Base-by-base conservation (phyloP, 2,113 vertebrate species). In the Corydoras sp. region DNA sequence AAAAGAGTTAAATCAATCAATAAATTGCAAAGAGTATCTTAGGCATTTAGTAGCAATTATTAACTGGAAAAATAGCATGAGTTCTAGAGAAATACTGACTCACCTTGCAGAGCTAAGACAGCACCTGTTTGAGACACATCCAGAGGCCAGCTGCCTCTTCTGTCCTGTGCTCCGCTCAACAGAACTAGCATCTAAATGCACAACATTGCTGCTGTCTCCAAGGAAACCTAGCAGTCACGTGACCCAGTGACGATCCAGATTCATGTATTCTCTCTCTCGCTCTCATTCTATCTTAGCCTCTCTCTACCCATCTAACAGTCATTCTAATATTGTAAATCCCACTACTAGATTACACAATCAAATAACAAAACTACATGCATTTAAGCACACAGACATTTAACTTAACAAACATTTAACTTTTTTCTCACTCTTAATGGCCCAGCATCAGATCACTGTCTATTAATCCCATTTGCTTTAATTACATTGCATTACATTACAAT, bases 161-260 rank as follows among this genome's bases (percentile, higher is more conserved):
- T 56, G 77, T 82, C 75, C 79, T 75, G 80, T 77, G 85, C 83
- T 86, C 82, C 73, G 70, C 80, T 85, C 83, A 81, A 69, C 68
- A 73, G 81, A 82, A 84, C 79, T 80, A 88, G 87, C 87, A 85
- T 91, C 89, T 88, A 86, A 81, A 84, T 79, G 85, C 85, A 83
- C 82, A 82, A 82, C 79, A 83, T 81, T 78, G 87, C 87, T 82
- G 83, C 80, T 81, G 90, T 93, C 91, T 88, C 92, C 87, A 90
- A 85, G 93, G 91, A 90, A 91, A 95, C 92, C 82, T 85, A 31
- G 72, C 63, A 13, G 77, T 85, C 91, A 90, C 86, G 64, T 91
- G 89, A 88, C 63, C 66, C 71, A 13, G 82, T 87, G 83, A 84
- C 86, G 84, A 81, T 65, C 71, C 79, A 79, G 73, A 75, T 76